Evolutionary conservation across 2,888 invertebrate species (phyloP).

Genomic region (Drosophila vallismaia): DNA sequence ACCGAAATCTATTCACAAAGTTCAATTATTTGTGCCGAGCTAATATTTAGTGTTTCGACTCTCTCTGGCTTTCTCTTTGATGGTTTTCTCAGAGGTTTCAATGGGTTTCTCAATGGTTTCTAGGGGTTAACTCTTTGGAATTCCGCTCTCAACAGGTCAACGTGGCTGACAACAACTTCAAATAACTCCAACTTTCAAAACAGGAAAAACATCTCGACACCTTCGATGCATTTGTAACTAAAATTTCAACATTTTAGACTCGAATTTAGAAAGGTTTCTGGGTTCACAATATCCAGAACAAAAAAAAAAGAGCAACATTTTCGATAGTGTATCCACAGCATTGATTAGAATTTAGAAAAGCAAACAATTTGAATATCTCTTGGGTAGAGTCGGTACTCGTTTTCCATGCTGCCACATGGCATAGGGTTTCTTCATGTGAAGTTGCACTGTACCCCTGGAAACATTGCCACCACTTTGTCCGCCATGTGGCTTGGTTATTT

Average conservation of each 20-base stretch:
- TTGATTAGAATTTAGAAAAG: not conserved
- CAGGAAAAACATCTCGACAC: conserved; percentile 13
- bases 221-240: not conserved
- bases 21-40: conserved; percentile 11
- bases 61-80: conserved; percentile 23
- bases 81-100: not conserved
- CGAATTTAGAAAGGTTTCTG: no score
- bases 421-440: not conserved
- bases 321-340: not conserved
- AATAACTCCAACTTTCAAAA: conserved; percentile 9
- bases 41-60: no score
- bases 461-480: conserved; percentile 28
- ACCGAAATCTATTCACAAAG: conserved; percentile 7
- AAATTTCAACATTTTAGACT: not conserved
- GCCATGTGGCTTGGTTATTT: conserved; percentile 57
- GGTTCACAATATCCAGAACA: no score
- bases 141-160: conserved; percentile 9
- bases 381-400: not conserved
- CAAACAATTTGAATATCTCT: not conserved
- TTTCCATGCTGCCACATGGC: not conserved
- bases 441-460: conserved; percentile 9
- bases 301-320: not conserved
- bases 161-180: conserved; percentile 18
- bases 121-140: not conserved
- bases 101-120: not conserved